These are phyloP conservation scores for Propithecus perrieri DNA, from an alignment of 2,797 vertebrate genomes.

Conservation along the genomic window DNA sequence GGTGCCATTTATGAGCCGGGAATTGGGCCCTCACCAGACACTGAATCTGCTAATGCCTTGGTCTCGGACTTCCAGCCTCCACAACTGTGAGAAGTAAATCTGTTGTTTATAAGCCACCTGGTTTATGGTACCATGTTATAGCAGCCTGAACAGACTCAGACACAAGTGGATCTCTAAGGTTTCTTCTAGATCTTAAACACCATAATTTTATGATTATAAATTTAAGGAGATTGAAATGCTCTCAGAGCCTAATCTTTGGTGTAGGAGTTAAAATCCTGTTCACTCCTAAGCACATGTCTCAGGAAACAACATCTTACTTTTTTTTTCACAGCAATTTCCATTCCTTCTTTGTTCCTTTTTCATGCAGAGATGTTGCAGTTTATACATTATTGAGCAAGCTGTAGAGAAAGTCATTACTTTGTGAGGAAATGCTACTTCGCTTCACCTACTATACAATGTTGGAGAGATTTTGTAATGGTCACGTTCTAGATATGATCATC, in stretches of 20 bases:
- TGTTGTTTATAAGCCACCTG: too few relatives aligned
- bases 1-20: not conserved
- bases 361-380: not conserved
- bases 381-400: slow-evolving; percentile 38
- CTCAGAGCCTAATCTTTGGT: not conserved
- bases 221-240: not conserved
- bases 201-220: not conserved
- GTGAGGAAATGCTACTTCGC: not conserved
- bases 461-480: not conserved
- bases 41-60: not conserved
- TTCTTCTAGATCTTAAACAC: not conserved
- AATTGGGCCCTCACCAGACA: not conserved
- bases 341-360: not conserved
- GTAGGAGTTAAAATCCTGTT: not conserved
- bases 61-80: not conserved
- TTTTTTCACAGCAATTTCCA: not conserved
- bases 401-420: not conserved
- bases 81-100: not conserved
- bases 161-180: not conserved
- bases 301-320: not conserved
- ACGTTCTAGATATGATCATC: not conserved
- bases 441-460: not conserved
- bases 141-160: too few relatives aligned
- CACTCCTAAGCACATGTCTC: not conserved
- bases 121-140: not conserved